phyloP scores from a whole-genome alignment of 1,140 invertebrate genomes.

The Thaumatotibia leucotreta region DNA sequence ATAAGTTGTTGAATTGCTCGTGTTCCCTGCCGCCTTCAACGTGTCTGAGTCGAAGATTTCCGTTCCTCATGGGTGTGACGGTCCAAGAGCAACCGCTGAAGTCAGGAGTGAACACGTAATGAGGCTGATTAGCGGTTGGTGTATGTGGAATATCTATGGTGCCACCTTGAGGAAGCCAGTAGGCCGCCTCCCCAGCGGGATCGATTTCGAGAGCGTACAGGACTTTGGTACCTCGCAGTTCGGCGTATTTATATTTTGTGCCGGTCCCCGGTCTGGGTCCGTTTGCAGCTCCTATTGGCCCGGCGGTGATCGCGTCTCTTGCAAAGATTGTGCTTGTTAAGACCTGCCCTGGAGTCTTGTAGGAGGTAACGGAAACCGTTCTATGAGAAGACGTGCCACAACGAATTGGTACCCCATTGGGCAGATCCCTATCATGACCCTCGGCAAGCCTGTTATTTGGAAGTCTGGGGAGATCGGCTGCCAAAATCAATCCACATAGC shows the following conservation, averaged over 20 bases:
- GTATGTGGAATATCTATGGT: background rate
- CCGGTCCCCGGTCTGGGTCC: too few species aligned
- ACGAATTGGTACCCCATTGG: background rate
- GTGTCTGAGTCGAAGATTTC: background rate
- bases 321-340: background rate
- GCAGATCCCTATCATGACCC: background rate
- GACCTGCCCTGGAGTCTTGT: background rate
- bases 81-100: conserved; percentile 4
- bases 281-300: background rate
- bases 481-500: background rate
- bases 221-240: background rate
- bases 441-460: background rate
- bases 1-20: background rate
- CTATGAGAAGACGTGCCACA: background rate
- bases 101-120: conserved; percentile 5
- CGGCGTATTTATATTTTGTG: background rate
- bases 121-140: background rate
- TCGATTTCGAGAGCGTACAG: background rate
- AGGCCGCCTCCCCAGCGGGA: background rate
- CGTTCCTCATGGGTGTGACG: background rate
- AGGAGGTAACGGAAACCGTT: background rate
- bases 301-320: background rate
- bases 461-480: background rate
- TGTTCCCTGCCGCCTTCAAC: background rate
- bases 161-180: conserved; percentile 1